Evolutionary conservation across 1,140 invertebrate genomes (phyloP).

Genomic region (Homarus americanus): DNA sequence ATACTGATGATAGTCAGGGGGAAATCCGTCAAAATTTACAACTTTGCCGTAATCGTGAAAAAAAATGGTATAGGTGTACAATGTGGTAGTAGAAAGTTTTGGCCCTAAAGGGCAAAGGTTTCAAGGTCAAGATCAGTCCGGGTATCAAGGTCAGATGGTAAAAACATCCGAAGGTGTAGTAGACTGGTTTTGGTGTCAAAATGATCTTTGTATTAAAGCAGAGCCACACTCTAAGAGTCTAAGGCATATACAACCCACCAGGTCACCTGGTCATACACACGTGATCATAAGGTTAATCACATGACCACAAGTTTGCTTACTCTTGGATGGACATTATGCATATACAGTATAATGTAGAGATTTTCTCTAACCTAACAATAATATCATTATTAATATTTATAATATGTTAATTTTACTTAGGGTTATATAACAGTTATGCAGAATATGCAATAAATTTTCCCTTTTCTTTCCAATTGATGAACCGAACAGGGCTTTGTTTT

Average conservation of each 20-base stretch:
- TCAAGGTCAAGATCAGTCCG: too few species aligned
- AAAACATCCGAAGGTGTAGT: neutral
- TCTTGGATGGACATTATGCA: neutral
- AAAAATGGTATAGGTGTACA: neutral
- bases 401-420: neutral
- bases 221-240: neutral
- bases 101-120: too few species aligned
- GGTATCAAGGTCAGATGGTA: too few species aligned
- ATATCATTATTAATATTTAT: neutral
- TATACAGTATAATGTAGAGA: neutral
- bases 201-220: neutral
- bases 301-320: neutral
- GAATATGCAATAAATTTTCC: neutral
- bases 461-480: neutral
- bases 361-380: neutral
- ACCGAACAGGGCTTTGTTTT: neutral
- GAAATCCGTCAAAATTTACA: conserved; percentile 1
- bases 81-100: neutral
- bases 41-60: conserved; percentile 4
- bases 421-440: neutral
- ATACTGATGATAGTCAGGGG: conserved; percentile 12
- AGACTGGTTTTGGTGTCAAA: too few species aligned
- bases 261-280: neutral
- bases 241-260: too few species aligned
- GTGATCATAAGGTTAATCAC: neutral